phyloP scores from a whole-genome alignment of 1,140 invertebrate species.

The Diorhabda sublineata region DNA sequence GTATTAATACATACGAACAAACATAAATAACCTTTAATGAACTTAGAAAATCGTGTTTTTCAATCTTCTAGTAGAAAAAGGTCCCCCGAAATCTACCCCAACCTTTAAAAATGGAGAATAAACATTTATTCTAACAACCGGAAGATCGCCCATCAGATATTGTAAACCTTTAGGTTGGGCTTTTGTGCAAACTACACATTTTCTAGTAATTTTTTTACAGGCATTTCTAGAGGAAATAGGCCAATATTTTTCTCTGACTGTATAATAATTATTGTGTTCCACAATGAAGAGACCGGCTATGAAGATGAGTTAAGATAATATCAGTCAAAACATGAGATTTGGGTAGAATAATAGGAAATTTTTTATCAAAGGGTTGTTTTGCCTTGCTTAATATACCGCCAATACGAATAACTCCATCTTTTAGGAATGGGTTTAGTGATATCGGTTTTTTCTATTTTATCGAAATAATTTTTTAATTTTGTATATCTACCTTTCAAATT shows the following conservation, averaged over 20 bases:
- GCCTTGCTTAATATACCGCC: not conserved
- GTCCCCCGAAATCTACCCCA: constrained; percentile 13
- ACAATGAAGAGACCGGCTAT: not conserved
- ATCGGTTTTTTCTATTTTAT: not conserved
- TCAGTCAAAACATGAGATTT: not conserved
- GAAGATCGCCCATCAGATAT: not conserved
- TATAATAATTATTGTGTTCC: not conserved
- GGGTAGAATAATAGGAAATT: not conserved
- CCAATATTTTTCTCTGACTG: not conserved
- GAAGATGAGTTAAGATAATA: not conserved
- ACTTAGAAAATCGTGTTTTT: constrained; percentile 23
- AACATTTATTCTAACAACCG: not conserved
- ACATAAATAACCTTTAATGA: constrained; percentile 34
- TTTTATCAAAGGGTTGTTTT: not conserved
- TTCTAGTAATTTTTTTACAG: constrained; percentile 9
- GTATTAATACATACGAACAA: constrained; percentile 23
- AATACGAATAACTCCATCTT: not conserved
- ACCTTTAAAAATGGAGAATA: not conserved
- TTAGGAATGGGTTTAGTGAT: not conserved
- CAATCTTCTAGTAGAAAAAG: constrained; percentile 8
- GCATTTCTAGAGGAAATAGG: constrained; percentile 7
- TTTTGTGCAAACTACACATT: constrained; percentile 21
- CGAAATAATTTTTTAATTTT: too few relatives aligned
- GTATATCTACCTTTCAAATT: too few relatives aligned
- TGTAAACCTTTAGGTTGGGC: constrained; percentile 22